A percentile compares a stretch with the other conserved stretches of the same genome.
These are phyloP conservation scores for Phrynocephalus guinanensis DNA, from an alignment of 2,797 vertebrate genomes.

Conservation along the genomic window DNA sequence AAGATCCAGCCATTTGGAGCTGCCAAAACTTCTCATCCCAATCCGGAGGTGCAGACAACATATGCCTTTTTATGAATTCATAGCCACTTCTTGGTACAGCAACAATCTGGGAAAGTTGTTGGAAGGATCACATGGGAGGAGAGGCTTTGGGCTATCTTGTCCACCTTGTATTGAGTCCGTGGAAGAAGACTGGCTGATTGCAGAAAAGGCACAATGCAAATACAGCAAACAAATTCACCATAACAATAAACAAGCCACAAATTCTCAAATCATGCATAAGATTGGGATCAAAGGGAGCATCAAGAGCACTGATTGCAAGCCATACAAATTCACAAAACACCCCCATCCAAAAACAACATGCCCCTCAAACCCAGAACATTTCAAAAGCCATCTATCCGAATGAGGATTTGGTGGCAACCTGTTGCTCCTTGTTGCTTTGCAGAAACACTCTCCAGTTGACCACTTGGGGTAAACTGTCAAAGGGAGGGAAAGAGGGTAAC, in stretches of 20 bases:
- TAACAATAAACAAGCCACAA: not conserved
- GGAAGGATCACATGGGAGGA: not conserved
- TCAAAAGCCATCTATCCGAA: not conserved
- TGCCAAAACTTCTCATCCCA: too few species aligned
- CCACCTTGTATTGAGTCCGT: not conserved
- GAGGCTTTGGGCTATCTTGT: not conserved
- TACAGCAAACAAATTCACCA: not conserved
- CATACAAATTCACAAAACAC: not conserved
- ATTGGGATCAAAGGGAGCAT: too few species aligned
- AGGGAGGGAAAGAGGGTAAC: too few species aligned
- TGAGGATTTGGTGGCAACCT: not conserved
- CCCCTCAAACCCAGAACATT: not conserved
- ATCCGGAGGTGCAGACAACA: not conserved
- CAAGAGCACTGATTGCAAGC: too few species aligned
- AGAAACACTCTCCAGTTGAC: too few species aligned
- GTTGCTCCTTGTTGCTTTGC: not conserved
- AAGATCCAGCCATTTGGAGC: too few species aligned
- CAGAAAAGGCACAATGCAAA: not conserved
- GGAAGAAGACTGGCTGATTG: not conserved
- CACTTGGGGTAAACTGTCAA: not conserved
- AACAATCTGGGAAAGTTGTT: not conserved
- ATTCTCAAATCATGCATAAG: not conserved
- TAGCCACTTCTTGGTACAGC: slow-evolving; percentile 28
- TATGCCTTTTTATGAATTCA: slow-evolving; percentile 26
- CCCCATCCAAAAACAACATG: too few species aligned